These are phyloP conservation scores for Limenitis camilla DNA, from an alignment of 2,888 invertebrate species.

Conservation along the genomic window DNA sequence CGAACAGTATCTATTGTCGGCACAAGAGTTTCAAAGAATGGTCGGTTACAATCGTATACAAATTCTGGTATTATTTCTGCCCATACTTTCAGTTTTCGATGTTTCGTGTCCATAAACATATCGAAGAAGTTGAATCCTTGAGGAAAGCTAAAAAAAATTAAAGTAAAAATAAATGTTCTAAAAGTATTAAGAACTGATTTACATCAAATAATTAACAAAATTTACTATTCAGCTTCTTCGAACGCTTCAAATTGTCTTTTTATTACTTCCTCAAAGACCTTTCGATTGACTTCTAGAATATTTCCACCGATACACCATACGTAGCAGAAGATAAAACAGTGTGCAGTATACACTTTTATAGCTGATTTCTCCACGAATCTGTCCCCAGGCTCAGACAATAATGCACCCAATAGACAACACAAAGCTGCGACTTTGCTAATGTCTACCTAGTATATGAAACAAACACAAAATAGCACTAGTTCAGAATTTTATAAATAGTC, in stretches of 20 bases:
- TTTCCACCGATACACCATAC: slow-evolving; percentile 93
- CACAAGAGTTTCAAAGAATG: slow-evolving; percentile 92
- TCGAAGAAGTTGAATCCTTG: slow-evolving; percentile 81
- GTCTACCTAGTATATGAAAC: slow-evolving; percentile 75
- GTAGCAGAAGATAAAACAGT: slow-evolving; percentile 87
- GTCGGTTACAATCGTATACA: slow-evolving; percentile 77
- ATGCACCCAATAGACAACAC: slow-evolving; percentile 81
- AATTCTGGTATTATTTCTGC: slow-evolving; percentile 84
- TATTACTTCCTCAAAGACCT: slow-evolving; percentile 80
- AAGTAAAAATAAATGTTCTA: neutral
- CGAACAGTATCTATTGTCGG: slow-evolving; percentile 94
- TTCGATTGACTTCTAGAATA: slow-evolving; percentile 79
- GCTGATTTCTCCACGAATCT: slow-evolving; percentile 76
- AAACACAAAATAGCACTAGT: too few relatives aligned
- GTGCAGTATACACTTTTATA: slow-evolving; percentile 78
- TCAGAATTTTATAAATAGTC: too few relatives aligned
- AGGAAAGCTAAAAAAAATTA: slow-evolving; percentile 77
- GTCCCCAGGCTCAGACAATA: slow-evolving; percentile 78
- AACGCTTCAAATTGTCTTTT: slow-evolving; percentile 81
- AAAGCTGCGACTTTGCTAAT: slow-evolving; percentile 86
- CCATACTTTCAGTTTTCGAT: slow-evolving; percentile 84
- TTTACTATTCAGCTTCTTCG: slow-evolving; percentile 76
- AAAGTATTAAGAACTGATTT: neutral
- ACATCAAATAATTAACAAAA: neutral
- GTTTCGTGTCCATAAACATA: slow-evolving; percentile 81